Conservation (phyloP, 1,140 invertebrate genomes). For the Planococcus citri region DNA sequence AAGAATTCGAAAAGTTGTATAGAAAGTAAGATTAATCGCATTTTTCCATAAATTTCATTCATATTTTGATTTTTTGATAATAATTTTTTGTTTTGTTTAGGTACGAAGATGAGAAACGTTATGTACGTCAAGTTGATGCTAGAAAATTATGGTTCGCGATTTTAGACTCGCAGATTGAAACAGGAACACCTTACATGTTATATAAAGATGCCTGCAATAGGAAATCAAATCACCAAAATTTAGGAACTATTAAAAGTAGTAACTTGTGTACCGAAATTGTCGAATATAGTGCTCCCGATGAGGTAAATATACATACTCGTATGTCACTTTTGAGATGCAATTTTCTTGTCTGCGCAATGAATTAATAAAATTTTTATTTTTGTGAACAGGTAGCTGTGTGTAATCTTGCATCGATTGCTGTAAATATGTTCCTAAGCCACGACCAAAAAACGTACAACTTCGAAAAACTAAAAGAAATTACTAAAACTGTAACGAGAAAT, state of each 20-base stretch:
- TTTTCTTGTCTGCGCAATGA: neutral
- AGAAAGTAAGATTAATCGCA: conserved; percentile 44
- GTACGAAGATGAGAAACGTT: conserved; percentile 75
- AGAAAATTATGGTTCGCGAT: conserved; percentile 89
- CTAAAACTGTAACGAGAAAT: conserved; percentile 82
- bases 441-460: conserved; percentile 75
- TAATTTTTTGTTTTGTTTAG: conserved; percentile 32
- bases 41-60: too few species aligned
- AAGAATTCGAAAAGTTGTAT: conserved; percentile 88
- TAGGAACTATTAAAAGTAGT: conserved; percentile 97
- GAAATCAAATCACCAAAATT: conserved; percentile 96
- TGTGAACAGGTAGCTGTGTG: conserved; percentile 87
- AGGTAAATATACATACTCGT: conserved; percentile 39
- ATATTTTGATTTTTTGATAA: neutral
- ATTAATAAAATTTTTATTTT: conserved; percentile 24
- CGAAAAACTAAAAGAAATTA: conserved; percentile 70
- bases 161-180: conserved; percentile 92
- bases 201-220: conserved; percentile 96
- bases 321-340: too few species aligned
- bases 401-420: conserved; percentile 95
- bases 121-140: conserved; percentile 64
- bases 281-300: conserved; percentile 80
- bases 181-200: conserved; percentile 96
- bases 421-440: conserved; percentile 85
- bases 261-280: conserved; percentile 98